Base-by-base conservation (phyloP, 2,113 vertebrate species). In the Epinephelus fuscoguttatus region DNA sequence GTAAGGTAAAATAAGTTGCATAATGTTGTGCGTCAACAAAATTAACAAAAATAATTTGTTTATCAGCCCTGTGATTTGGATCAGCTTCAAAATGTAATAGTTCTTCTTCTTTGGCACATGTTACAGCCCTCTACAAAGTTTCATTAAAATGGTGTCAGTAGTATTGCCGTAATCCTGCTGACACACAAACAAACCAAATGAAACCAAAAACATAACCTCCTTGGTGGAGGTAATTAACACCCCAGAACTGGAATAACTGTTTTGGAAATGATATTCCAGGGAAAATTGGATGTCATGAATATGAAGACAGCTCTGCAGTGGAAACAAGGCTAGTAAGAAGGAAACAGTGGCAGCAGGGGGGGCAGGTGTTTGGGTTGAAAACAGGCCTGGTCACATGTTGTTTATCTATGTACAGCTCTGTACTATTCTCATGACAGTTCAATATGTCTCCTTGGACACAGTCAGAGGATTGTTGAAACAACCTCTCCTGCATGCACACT, bases 311-410 rank as follows among this genome's bases (percentile, higher is more conserved):
- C 55, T 37, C 3, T 60, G 8, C 18, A 37, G 72, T 66, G 49
- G 21, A 80, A 80, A 75, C 33, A 21, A 81, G 37, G 74, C 55
- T 47, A 42, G 18, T 66, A 71, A 74, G 27, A 57, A 18, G 27
- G 74, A 55, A 75, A 75, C 42, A 19, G 12, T 50, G 40, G 5
- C 9, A 12, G 14, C 37, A 33, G 5, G 7, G 7, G 70, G 55
- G 50, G 50, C 57, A 86, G 67, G 79, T 87, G 79, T 62, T 52
- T 74, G n/a, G 8, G 12, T 78, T 27, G 4, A 75, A 72, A 78
- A 89, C 82, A 88, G 50, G 42, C 60, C 55, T 30, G 73, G 86
- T 89, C 89, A 91, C 82, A 61, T 92, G 92, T 75, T 91, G 90
- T 90, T 91, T 91, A 71, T 85, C 62, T 30, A 74, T 57, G 37